These are phyloP conservation scores for Heliopora coerulea DNA, from an alignment of 92 coral and sea anemone genomes.

Conservation along the genomic window DNA sequence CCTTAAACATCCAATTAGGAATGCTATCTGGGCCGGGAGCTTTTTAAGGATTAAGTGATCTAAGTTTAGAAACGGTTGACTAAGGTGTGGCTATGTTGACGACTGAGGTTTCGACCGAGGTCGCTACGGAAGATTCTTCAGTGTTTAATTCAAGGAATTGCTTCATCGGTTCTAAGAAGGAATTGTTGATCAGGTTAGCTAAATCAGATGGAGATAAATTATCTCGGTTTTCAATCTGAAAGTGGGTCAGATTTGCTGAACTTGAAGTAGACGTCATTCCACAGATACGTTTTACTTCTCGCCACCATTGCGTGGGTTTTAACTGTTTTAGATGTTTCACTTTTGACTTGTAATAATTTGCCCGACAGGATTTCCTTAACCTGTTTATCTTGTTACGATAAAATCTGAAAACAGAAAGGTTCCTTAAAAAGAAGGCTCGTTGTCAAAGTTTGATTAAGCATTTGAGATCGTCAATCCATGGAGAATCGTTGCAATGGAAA, in stretches of 20 bases:
- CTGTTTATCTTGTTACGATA: conserved; percentile 43
- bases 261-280: too few species aligned
- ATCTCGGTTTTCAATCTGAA: too few species aligned
- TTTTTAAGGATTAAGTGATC: neutral
- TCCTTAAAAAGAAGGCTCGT: conserved; percentile 29
- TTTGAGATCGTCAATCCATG: conserved; percentile 41
- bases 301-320: conserved; percentile 35
- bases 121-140: too few species aligned
- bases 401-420: conserved; percentile 5
- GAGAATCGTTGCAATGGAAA: conserved; percentile 33
- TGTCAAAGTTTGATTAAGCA: conserved; percentile 34
- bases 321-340: conserved; percentile 35
- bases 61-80: too few species aligned
- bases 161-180: conserved; percentile 43
- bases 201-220: conserved; percentile 19
- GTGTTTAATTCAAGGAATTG: conserved; percentile 6
- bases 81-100: too few species aligned
- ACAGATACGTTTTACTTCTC: too few species aligned
- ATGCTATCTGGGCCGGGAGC: neutral
- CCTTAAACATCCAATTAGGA: neutral
- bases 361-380: conserved; percentile 33
- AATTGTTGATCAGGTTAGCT: conserved; percentile 35
- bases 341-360: conserved; percentile 30
- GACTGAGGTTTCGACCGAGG: too few species aligned
- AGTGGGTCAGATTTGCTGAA: too few species aligned